Evolutionary conservation across 2,797 vertebrate species (phyloP), one percentile per base, ranked within the genome.

Genomic region (Esox masquinongy): DNA sequence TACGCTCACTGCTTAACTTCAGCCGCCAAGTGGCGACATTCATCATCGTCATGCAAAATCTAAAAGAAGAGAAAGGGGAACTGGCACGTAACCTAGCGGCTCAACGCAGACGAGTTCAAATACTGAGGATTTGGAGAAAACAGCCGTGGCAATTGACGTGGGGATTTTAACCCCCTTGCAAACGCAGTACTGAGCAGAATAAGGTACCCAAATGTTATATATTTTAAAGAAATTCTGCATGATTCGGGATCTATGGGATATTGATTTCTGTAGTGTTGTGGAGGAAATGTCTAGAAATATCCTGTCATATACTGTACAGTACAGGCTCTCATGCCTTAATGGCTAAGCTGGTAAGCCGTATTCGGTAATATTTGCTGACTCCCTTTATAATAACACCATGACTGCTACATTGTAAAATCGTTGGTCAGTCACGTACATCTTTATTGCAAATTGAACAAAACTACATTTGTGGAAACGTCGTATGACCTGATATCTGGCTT

Each of bases 11-110:
- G 22, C 24, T 24, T 61, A 14, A 26, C 5, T 69, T 70, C 19
- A 36, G 64, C 77, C 77, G 61, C 80, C 68, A 71, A 76, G 74
- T 66, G 77, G 77, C 80, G 77, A 73, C 61, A 61, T 34, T 17
- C 7, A 31, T 31, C 17, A 7, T 63, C 29, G 29, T 31, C 34
- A 24, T 53, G 29, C 19, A 36, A 69, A 51, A 70, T n/a, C 49
- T 69, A n/a, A 49, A 66, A 12, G 63, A 26, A 19, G 36, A 64
- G 50, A 47, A 31, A 16, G 47, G 56, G 12, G 6, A 66, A 39
- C 56, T 29, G 43, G 36, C 17, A 22, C 51, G 6, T 24, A 73
- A 50, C 34, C 34, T 64, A 43, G 24, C 59, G 14, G 24, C 14
- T 66, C 24, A 22, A 7, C 0, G 56, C 56, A 61, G 19, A 34